phyloP scores from a whole-genome alignment of 2,888 invertebrate species.

The Platycheirus albimanus region DNA sequence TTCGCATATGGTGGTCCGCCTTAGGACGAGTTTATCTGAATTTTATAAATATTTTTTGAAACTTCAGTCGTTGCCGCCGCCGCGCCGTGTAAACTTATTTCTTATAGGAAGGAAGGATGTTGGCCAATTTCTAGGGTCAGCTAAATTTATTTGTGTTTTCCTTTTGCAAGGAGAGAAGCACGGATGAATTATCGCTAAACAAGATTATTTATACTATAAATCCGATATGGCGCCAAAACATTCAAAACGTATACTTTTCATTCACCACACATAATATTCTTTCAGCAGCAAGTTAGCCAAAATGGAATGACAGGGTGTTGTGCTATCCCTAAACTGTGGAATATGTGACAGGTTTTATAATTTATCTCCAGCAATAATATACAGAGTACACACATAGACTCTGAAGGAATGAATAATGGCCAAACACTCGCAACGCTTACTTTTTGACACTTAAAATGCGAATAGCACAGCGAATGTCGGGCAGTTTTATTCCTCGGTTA shows the following conservation, averaged over 20 bases:
- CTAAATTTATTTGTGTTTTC: conserved; percentile 56
- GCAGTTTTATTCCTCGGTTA: background rate
- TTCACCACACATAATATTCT: conserved; percentile 41
- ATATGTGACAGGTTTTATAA: conserved; percentile 70
- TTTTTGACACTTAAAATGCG: conserved; percentile 48
- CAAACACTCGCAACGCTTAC: conserved; percentile 18
- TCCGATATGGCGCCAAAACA: conserved; percentile 66
- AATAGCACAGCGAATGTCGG: conserved; percentile 3
- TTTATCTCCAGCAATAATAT: conserved; percentile 62
- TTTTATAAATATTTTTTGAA: conserved; percentile 9
- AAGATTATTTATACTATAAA: conserved; percentile 59
- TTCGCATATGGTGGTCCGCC: conserved; percentile 36
- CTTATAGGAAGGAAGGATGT: conserved; percentile 49
- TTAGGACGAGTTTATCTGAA: conserved; percentile 9
- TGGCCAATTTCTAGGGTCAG: conserved; percentile 61
- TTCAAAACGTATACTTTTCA: conserved; percentile 22
- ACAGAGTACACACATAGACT: background rate
- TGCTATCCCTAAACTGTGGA: conserved; percentile 53
- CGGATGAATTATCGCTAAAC: conserved; percentile 59
- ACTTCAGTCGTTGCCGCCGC: no score
- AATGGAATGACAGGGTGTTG: background rate
- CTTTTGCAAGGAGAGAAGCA: background rate
- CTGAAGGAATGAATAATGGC: conserved; percentile 52
- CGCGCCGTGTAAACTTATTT: no score
- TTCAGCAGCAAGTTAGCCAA: conserved; percentile 9